A percentile compares a stretch with the other conserved stretches of the same genome.
phyloP scores from a whole-genome alignment of 1,140 invertebrate species.

The Hylaeus anthracinus region DNA sequence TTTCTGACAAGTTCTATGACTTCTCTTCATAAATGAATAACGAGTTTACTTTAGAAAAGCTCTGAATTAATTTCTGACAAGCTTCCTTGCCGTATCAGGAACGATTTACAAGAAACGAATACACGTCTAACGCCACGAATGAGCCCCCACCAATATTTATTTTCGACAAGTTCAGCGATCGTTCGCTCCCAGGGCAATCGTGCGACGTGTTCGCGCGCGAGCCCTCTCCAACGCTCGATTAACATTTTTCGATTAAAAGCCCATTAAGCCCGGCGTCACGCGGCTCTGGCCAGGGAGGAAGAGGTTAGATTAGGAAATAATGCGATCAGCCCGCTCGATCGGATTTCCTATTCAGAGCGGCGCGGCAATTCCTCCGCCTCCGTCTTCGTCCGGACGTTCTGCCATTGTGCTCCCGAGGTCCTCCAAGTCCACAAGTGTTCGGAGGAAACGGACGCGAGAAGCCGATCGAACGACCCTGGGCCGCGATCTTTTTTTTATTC shows the following conservation, averaged over 20 bases:
- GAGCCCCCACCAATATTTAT: no score
- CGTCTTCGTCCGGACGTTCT: constrained; percentile 21
- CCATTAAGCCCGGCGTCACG: constrained; percentile 50
- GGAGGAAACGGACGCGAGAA: constrained; percentile 23
- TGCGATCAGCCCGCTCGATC: constrained; percentile 58
- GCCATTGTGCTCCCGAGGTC: constrained; percentile 32
- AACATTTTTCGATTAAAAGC: constrained; percentile 68
- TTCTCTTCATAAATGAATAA: no score
- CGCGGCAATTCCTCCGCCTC: constrained; percentile 36
- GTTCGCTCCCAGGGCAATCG: neutral
- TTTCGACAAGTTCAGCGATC: no score
- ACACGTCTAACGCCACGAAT: no score
- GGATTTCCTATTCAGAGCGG: constrained; percentile 53
- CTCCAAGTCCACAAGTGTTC: constrained; percentile 37
- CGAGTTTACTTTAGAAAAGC: no score
- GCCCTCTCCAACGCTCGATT: constrained; percentile 31
- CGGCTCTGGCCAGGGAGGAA: constrained; percentile 7
- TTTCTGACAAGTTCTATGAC: no score
- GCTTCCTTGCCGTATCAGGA: no score
- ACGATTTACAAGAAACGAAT: no score
- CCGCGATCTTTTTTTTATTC: neutral
- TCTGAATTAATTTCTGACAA: no score
- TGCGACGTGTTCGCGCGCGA: neutral
- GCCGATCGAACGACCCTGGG: neutral
- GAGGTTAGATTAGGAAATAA: constrained; percentile 52